Percentiles rank a stretch among this genome's conserved stretches.
phyloP scores from a whole-genome alignment of 2,797 vertebrate species.

The Gouania willdenowi region DNA sequence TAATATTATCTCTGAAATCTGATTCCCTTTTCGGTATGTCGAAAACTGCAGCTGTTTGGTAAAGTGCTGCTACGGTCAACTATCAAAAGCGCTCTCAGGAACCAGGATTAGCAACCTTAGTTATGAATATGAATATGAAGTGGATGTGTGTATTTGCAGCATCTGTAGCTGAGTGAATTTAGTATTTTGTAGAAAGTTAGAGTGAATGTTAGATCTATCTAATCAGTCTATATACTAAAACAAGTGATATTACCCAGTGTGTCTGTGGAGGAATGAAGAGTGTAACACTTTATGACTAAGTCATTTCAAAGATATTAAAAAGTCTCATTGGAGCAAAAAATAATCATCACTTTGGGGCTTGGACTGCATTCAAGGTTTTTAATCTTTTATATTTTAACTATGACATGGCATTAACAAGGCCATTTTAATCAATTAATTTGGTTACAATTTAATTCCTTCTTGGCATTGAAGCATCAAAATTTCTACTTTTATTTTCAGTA shows the following conservation, averaged over 20 bases:
- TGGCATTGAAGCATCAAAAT: constrained; percentile 16
- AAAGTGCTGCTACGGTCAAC: too few species aligned
- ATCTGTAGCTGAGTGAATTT: too few species aligned
- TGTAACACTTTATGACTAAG: constrained; percentile 13
- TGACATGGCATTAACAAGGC: constrained; percentile 25
- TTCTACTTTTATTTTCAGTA: constrained; percentile 26
- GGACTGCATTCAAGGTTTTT: constrained; percentile 33
- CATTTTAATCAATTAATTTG: constrained; percentile 28
- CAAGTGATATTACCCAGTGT: constrained; percentile 8
- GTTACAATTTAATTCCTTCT: constrained; percentile 32
- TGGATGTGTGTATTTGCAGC: too few species aligned
- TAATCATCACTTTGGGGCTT: constrained; percentile 35
- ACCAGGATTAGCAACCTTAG: too few species aligned
- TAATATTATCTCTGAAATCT: too few species aligned
- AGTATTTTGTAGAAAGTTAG: too few species aligned
- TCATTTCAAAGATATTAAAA: constrained; percentile 34
- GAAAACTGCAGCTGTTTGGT: too few species aligned
- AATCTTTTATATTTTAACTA: constrained; percentile 25
- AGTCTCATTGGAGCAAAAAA: constrained; percentile 25
- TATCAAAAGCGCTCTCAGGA: too few species aligned
- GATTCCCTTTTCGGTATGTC: too few species aligned
- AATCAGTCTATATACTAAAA: constrained; percentile 9
- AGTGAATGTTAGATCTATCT: too few species aligned
- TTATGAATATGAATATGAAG: too few species aligned
- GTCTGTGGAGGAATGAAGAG: constrained; percentile 11